Percentiles rank a stretch among this genome's conserved stretches.
phyloP scores from a whole-genome alignment of 2,888 invertebrate genomes.

The Euzophera pinguis region DNA sequence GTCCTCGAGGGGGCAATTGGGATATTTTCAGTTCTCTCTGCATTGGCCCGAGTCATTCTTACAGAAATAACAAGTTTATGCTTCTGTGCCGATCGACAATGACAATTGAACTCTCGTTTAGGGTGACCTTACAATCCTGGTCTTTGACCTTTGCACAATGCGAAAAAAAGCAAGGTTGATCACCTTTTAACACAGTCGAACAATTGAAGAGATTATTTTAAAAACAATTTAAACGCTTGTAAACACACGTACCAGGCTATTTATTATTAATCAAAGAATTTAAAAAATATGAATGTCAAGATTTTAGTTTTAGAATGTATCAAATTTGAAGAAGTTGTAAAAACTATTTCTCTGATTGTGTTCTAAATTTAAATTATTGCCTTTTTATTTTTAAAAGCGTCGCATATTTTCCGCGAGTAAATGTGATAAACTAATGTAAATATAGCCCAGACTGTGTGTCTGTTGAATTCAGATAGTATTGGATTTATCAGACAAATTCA shows the following conservation, averaged over 20 bases:
- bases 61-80: neutral
- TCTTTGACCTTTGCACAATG: slow-evolving; percentile 8
- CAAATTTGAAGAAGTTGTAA: neutral
- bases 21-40: slow-evolving; percentile 6
- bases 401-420: neutral
- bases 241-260: no score
- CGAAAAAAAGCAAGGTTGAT: neutral
- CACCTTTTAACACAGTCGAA: no score
- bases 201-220: no score
- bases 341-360: neutral
- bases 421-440: slow-evolving; percentile 6
- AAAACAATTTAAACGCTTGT: no score
- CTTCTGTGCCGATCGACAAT: neutral
- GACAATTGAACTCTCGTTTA: neutral
- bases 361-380: neutral
- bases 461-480: slow-evolving; percentile 5
- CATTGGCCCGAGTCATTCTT: slow-evolving; percentile 9
- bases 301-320: neutral
- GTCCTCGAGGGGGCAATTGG: slow-evolving; percentile 3
- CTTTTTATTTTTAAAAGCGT: neutral
- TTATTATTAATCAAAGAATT: no score
- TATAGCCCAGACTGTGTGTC: slow-evolving; percentile 11
- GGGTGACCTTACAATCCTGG: neutral
- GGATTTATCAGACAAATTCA: neutral
- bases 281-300: neutral